Conservation (phyloP, 2,888 invertebrate species). For the Tanypteryx hageni region DNA sequence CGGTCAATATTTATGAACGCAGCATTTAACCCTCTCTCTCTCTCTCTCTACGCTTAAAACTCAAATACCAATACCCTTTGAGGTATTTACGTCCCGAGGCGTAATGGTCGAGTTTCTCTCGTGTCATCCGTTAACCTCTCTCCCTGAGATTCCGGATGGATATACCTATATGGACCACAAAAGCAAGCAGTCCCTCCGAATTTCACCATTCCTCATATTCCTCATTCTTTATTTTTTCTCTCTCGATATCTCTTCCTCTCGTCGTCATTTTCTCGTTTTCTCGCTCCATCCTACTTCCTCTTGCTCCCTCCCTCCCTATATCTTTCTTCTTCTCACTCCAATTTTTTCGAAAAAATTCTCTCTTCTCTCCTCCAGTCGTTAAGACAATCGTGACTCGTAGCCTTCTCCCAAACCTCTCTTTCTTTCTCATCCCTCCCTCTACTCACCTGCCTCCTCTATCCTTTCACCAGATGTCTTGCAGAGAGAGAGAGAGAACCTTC, state of each 20-base stretch:
- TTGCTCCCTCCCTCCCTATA: not conserved
- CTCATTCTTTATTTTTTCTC: not conserved
- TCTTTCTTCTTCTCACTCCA: not conserved
- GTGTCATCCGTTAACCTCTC: not conserved
- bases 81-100: constrained; percentile 1
- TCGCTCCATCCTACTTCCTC: not conserved
- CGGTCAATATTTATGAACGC: constrained; percentile 61
- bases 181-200: not conserved
- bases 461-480: constrained; percentile 20
- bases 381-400: constrained; percentile 64
- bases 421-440: not conserved
- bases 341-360: not conserved
- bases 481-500: not conserved
- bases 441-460: constrained; percentile 21
- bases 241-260: not conserved
- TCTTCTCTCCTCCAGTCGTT: constrained; percentile 22
- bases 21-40: constrained; percentile 40
- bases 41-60: constrained; percentile 37
- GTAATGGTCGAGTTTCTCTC: not conserved
- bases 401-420: not conserved
- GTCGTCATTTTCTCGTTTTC: not conserved
- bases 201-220: not conserved
- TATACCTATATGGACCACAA: not conserved
- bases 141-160: not conserved
- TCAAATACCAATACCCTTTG: constrained; percentile 54